These are phyloP conservation scores for Wasmannia auropunctata DNA, from an alignment of 1,140 invertebrate genomes.

Conservation along the genomic window DNA sequence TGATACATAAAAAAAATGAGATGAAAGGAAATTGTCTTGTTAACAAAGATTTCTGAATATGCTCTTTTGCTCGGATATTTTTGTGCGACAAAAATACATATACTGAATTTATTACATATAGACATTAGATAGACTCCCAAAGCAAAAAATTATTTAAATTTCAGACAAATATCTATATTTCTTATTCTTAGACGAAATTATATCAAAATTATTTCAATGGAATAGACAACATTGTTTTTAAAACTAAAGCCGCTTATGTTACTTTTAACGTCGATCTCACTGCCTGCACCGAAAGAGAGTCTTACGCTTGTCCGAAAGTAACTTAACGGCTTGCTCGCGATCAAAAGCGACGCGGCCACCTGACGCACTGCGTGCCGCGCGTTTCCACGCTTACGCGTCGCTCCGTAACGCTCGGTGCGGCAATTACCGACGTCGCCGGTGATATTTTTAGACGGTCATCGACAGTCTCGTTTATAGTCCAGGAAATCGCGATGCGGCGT, in stretches of 20 bases:
- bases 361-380: conserved; percentile 29
- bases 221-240: no score
- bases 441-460: conserved; percentile 48
- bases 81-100: neutral
- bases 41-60: neutral
- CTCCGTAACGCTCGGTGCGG: conserved; percentile 22
- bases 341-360: conserved; percentile 54
- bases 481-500: conserved; percentile 45
- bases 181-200: neutral
- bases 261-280: neutral
- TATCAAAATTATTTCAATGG: neutral
- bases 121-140: neutral
- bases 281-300: neutral
- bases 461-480: conserved; percentile 42
- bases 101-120: neutral
- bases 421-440: neutral
- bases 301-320: conserved; percentile 22
- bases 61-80: neutral
- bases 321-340: conserved; percentile 21
- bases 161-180: neutral
- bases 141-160: neutral
- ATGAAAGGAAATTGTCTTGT: neutral
- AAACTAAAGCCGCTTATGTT: neutral
- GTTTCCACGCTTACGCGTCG: conserved; percentile 20
- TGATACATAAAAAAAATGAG: neutral